A percentile compares a stretch with the other conserved stretches of the same genome.
Evolutionary conservation across 37 sponge, comb jelly and placozoan species (phyloP).

Genomic region (Theonella swinhoei): DNA sequence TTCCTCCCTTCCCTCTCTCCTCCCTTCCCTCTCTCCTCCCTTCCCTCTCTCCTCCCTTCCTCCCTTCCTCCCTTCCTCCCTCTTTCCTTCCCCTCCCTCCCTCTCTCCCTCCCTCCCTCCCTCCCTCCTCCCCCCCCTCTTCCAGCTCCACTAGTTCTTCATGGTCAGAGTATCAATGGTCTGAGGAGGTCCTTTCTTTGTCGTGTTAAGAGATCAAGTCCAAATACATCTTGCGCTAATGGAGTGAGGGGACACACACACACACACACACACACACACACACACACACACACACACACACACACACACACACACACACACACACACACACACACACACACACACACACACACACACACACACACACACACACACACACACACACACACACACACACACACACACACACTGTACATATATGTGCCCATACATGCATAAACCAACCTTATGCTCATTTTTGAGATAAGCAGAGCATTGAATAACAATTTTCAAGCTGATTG

Average conservation of each 20-base stretch:
- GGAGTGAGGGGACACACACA: neutral
- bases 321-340: too few relatives aligned
- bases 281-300: neutral
- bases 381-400: too few relatives aligned
- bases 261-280: neutral
- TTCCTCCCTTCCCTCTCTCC: too few relatives aligned
- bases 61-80: neutral
- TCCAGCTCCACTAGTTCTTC: slow-evolving; percentile 63
- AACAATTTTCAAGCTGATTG: too few relatives aligned
- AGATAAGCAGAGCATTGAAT: too few relatives aligned
- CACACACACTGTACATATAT: too few relatives aligned
- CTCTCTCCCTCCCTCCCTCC: neutral
- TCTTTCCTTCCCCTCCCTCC: neutral
- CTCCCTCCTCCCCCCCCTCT: neutral
- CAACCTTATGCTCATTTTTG: too few relatives aligned
- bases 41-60: neutral
- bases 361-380: too few relatives aligned
- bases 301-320: too few relatives aligned
- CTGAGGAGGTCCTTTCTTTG: slow-evolving; percentile 78
- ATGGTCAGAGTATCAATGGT: slow-evolving; percentile 68
- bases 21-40: slow-evolving; percentile 4
- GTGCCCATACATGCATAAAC: too few relatives aligned
- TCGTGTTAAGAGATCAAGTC: slow-evolving; percentile 55
- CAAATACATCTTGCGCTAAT: neutral
- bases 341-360: too few relatives aligned